Conservation (phyloP, 2,888 invertebrate genomes). For the Dolichopus griseipennis region DNA sequence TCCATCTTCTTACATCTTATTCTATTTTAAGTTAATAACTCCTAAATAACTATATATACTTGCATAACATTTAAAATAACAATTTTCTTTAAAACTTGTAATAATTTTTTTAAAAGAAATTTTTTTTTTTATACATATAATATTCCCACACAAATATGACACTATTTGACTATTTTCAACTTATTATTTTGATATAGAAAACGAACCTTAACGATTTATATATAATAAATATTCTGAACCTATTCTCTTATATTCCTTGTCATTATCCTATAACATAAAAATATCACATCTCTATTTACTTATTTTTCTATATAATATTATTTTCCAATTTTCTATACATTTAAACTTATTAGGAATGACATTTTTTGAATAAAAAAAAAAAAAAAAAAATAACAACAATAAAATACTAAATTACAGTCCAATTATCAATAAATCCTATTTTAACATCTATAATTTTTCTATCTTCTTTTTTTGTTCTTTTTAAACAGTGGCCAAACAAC, state of each 20-base stretch:
- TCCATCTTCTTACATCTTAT: no score
- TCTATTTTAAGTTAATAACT: no score
- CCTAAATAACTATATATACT: no score
- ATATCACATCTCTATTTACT: slow-evolving; percentile 2
- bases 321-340: background rate
- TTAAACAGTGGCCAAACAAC: background rate
- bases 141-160: slow-evolving; percentile 4
- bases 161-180: background rate
- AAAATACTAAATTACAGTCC: background rate
- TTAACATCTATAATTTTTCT: background rate
- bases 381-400: no score
- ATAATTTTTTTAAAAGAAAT: no score
- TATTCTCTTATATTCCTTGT: no score
- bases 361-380: background rate
- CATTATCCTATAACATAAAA: background rate
- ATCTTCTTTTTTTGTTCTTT: background rate
- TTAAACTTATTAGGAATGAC: background rate
- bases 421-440: slow-evolving; percentile 6
- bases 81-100: no score
- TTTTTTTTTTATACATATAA: background rate
- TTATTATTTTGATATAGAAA: background rate
- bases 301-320: background rate
- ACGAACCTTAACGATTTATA: background rate
- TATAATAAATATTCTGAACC: no score
- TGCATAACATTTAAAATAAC: no score